Evolutionary conservation across 2,888 invertebrate genomes (phyloP), one percentile per base, ranked within the genome.

Genomic region (Carterocephalus palaemon): DNA sequence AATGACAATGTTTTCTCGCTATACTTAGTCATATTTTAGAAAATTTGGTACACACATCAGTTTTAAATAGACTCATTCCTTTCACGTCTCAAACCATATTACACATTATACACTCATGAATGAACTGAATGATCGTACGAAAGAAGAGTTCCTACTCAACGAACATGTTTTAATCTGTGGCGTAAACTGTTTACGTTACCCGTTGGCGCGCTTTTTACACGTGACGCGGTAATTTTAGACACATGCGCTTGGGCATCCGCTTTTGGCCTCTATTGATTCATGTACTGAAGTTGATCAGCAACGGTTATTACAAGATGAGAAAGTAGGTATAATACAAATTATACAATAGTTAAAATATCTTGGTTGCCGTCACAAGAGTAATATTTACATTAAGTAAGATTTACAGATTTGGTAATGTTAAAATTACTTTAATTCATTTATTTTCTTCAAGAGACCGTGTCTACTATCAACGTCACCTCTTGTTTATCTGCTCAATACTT

Each of bases 101-200:
- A 17, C 13, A 16, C 12, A 22, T 33, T 12, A 20, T 8, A 17
- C 13, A 16, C 12, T 29, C 20, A 33, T 33, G 32, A 26, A 26
- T 34, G 41, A 34, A 26, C 17, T 33, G 32, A 26, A 26, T 34
- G 41, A 34, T 19, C 17, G 41, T 34, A 9, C 20, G 29, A 17
- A 19, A 19, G 13, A 8, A 13, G 26, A n/a, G n/a, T n/a, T n/a
- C n/a, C n/a, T 9, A 13, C 24, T 24, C 9, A n/a, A 16, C 17
- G 6, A 19, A 2, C 10, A 41, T 26, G 26, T 42, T 42, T 42
- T 28, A 42, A 29, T 36, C 36, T 12, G 5, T 29, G 20, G 26
- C 34, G 59, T 63, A 61, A 62, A 60, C 54, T 67, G 74, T 75
- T 75, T 75, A 75, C 66, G 52, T 60, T 59, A 49, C 40, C 52